Base-by-base conservation (phyloP, 2,797 vertebrate genomes). In the Mormyrops attenuatus region DNA sequence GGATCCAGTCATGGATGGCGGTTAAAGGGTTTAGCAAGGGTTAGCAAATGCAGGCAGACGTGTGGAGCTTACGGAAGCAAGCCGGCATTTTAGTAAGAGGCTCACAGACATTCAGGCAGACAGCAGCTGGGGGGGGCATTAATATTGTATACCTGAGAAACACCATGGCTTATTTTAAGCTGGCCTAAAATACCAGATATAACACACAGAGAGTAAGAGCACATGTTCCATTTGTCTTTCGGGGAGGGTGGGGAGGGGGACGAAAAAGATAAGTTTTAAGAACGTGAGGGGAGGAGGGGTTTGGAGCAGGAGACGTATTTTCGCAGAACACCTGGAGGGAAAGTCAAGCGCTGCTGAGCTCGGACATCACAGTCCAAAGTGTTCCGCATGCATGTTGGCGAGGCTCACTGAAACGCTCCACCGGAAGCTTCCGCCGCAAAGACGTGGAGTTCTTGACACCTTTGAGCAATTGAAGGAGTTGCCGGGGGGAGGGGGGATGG, bases 171-270 rank as follows among this genome's bases (percentile, higher is more conserved):
- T 60, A 41, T 57, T 85, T 89, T 85, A 47, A 88, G 63, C 34
- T 69, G 88, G 63, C 63, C 63, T 66, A 50, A 50, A 88, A 52
- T 50, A 73, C 47, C 38, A 88, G 55, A 53, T 84, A 84, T 84
- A 47, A 84, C 80, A 82, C 34, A 88, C 69, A 57, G 55, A 69
- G 44, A 50, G 26, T 7, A 60, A 55, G 34, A 60, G 88, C 17
- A 55, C n/a, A 9, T 30, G 63, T 85, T 86, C 49, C 22, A 34
- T 86, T 86, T 86, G 49, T 86, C 85, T 86, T 86, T 86, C 13
- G 13, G 69, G 7, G 88, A 17, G 6, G 49, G 22, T n/a, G 15
- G 26, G 49, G 22, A 8, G 3, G 38, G 50, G 22, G 63, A 22
- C 44, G 34, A 11, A 15, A 69, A 73, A 20, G 52, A 57, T 30